Base-by-base conservation (phyloP, 2,113 vertebrate species). In the Pristiophorus japonicus region DNA sequence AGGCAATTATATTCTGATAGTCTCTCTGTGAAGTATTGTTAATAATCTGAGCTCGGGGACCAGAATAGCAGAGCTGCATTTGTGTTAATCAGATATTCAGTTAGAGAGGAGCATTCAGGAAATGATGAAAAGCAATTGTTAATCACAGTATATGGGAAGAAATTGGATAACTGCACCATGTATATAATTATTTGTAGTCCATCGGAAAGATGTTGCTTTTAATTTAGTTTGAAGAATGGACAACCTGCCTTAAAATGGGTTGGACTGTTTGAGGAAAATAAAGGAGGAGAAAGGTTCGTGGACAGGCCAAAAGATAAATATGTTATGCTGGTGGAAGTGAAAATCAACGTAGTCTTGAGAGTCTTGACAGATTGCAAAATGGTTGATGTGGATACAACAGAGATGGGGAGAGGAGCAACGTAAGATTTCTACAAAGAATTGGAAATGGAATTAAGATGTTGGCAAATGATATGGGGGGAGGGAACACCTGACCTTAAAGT, bases 1-100 rank as follows among this genome's bases (percentile, higher is more conserved):
- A 94, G 22, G 34, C 87, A 90, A 90, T 90, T 94, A 65, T 38
- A 94, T 66, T 93, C 91, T 66, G 63, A 66, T 94, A 24, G 91
- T 67, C 63, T 67, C 91, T 66, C 18, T 45, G 65, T 66, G 63
- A 93, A 42, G 91, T 42, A 66, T 66, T 66, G 91, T 38, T 88
- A 65, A 45, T 94, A 94, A 94, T 66, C 59, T 94, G 91, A 94
- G 91, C 91, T 67, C 63, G 42, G 38, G 63, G 91, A 34, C 14
- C 91, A 20, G 90, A 93, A 42, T n/a, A 93, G 55, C 91, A 94
- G 91, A 66, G 91, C 38, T 45, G 63, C 62, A 94, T 22, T 94
- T 66, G 24, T 22, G 3, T 45, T 94, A 66, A 45, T 94, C 62
- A 94, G 91, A 94, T 94, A 94, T 24, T 94, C 91, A 94, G 91